Conservation (phyloP, 2,888 invertebrate species). For the Tanytarsus gracilentus region DNA sequence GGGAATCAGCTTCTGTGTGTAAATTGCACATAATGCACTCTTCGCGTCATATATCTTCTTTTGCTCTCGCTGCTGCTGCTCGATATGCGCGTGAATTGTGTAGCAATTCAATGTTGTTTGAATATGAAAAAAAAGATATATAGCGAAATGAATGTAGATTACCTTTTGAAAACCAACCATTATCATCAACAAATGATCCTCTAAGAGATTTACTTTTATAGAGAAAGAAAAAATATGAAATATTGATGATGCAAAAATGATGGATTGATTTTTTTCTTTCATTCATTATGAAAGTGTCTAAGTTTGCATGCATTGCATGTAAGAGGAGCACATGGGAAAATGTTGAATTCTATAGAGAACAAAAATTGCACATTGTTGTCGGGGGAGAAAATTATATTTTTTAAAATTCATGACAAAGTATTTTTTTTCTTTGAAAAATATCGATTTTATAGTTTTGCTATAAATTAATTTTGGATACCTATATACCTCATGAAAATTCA, state of each 20-base stretch:
- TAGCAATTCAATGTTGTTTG: too few relatives aligned
- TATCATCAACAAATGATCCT: constrained; percentile 11
- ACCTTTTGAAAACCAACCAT: constrained; percentile 1
- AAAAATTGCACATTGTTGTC: background rate
- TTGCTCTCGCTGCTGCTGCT: background rate
- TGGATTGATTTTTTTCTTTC: background rate
- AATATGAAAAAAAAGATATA: constrained; percentile 1
- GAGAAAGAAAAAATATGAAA: background rate
- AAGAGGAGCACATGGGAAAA: too few relatives aligned
- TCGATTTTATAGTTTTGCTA: too few relatives aligned
- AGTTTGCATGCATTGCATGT: background rate
- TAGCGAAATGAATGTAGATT: background rate
- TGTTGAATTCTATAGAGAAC: background rate
- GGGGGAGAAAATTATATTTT: too few relatives aligned
- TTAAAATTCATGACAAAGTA: too few relatives aligned
- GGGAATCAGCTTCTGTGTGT: constrained; percentile 28
- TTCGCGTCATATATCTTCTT: constrained; percentile 15
- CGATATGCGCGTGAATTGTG: too few relatives aligned
- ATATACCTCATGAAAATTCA: too few relatives aligned
- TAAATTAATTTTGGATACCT: too few relatives aligned
- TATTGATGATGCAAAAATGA: constrained; percentile 6
- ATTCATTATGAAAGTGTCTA: background rate
- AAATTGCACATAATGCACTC: constrained; percentile 25
- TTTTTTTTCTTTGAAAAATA: too few relatives aligned
- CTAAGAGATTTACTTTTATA: background rate